Evolutionary conservation across 2,797 vertebrate species (phyloP).

Genomic region (Rhabdophis nuchalis): DNA sequence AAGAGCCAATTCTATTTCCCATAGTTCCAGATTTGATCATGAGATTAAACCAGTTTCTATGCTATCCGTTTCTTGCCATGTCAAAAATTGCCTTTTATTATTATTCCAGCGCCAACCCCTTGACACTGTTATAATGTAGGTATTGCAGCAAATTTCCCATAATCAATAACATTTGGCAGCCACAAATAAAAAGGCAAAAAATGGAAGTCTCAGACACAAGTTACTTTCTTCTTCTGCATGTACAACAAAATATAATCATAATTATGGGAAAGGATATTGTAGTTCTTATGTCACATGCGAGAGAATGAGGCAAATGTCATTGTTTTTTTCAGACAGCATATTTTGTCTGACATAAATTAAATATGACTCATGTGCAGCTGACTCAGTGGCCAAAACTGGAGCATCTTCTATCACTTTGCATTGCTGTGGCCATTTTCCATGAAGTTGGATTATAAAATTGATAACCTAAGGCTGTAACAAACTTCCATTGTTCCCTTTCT

Average conservation of each 20-base stretch:
- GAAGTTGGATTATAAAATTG: neutral
- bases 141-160: neutral
- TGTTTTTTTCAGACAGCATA: neutral
- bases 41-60: neutral
- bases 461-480: neutral
- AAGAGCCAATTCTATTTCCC: neutral
- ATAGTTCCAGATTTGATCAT: neutral
- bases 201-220: neutral
- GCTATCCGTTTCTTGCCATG: neutral
- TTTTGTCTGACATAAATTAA: neutral
- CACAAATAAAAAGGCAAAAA: neutral
- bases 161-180: neutral
- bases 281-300: neutral
- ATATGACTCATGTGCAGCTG: neutral
- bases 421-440: neutral
- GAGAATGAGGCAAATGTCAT: neutral
- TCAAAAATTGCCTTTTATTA: neutral
- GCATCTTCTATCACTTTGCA: neutral
- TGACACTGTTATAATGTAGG: neutral
- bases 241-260: neutral
- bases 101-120: neutral
- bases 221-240: neutral
- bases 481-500: neutral
- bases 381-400: neutral
- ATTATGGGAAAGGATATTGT: neutral